Evolutionary conservation across 1,140 invertebrate species (phyloP).

Genomic region (Galleria mellonella): DNA sequence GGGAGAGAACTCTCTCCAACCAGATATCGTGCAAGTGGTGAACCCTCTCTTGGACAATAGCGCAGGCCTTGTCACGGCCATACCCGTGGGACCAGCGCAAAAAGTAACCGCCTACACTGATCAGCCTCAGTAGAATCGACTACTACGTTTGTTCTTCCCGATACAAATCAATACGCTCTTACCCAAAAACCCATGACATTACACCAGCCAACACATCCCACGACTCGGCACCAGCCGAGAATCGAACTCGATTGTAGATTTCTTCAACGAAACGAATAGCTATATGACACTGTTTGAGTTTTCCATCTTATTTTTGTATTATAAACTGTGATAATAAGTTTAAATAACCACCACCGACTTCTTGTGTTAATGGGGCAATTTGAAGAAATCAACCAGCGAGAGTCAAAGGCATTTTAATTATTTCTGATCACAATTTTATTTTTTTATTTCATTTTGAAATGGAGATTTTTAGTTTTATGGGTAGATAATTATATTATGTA

Average conservation of each 20-base stretch:
- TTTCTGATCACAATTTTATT: conserved; percentile 64
- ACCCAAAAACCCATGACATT: conserved; percentile 24
- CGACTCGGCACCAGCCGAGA: conserved; percentile 19
- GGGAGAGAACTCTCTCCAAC: conserved; percentile 65
- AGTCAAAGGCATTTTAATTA: conserved; percentile 31
- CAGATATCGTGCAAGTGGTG: conserved; percentile 70
- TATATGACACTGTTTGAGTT: conserved; percentile 34
- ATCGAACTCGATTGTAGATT: conserved; percentile 57
- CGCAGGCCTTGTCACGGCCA: conserved; percentile 63
- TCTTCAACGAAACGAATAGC: conserved; percentile 56
- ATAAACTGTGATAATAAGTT: conserved; percentile 71
- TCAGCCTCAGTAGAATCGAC: conserved; percentile 17
- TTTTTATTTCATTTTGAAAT: conserved; percentile 59
- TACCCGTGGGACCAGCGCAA: conserved; percentile 59
- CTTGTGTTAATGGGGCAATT: conserved; percentile 37
- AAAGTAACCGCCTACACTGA: conserved; percentile 45
- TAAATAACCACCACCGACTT: conserved; percentile 71
- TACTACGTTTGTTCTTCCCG: too few relatives aligned
- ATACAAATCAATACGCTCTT: neutral
- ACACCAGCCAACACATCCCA: conserved; percentile 10
- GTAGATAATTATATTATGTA: conserved; percentile 44
- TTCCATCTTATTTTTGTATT: conserved; percentile 57
- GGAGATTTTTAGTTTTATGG: conserved; percentile 50
- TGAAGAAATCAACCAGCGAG: conserved; percentile 65
- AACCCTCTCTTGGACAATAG: conserved; percentile 67